A percentile compares a stretch with the other conserved stretches of the same genome.
Evolutionary conservation across 2,797 vertebrate genomes (phyloP).

Genomic region (Eulemur rubriventer): DNA sequence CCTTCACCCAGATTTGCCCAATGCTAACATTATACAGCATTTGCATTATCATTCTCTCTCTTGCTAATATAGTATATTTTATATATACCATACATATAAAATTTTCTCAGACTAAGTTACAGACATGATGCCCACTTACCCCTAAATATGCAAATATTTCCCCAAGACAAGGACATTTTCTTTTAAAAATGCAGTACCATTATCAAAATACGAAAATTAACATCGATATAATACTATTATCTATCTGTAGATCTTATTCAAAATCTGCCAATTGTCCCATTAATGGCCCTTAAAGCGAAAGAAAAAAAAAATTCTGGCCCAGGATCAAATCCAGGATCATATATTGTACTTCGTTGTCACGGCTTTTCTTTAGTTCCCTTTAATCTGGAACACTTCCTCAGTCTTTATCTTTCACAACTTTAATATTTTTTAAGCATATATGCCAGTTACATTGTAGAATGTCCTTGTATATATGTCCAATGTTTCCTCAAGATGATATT

Average conservation of each 20-base stretch:
- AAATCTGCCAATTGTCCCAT: neutral
- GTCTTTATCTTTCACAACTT: neutral
- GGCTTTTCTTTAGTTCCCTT: neutral
- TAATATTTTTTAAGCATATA: neutral
- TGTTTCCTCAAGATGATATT: neutral
- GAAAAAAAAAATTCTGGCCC: neutral
- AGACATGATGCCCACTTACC: neutral
- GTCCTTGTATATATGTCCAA: neutral
- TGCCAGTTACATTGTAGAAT: neutral
- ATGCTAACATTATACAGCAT: neutral
- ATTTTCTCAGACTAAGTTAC: neutral
- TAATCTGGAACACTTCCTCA: neutral
- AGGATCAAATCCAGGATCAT: neutral
- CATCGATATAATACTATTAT: neutral
- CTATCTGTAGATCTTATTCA: neutral
- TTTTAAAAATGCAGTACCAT: neutral
- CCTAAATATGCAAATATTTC: neutral
- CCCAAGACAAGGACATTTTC: neutral
- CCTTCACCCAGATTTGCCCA: neutral
- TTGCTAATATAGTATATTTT: neutral
- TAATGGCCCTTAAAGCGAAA: neutral
- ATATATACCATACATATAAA: neutral
- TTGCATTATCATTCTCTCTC: neutral
- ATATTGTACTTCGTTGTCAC: neutral
- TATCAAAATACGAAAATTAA: neutral